Evolutionary conservation across 2,797 vertebrate species (phyloP), one percentile per base, ranked within the genome.

Genomic region (Bradypodion pumilum): DNA sequence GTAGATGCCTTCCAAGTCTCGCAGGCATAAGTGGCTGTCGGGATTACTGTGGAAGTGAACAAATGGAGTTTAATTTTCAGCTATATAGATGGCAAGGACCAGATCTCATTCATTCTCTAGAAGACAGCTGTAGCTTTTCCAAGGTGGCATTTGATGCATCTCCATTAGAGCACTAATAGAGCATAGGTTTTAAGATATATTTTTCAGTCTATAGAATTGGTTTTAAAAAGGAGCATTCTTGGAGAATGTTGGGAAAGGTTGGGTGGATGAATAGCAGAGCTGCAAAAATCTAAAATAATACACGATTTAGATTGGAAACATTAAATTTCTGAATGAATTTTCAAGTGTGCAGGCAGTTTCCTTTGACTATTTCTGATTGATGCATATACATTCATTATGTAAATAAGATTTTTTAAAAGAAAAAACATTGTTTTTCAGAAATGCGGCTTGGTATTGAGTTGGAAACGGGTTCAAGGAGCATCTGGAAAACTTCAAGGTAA

Each of bases 401-500:
- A 42, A 74, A 69, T 63, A 89, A 80, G 35, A 68, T 7, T 85
- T 35, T 32, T 62, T 12, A 6, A 4, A 72, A n/a, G 78, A 87
- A 69, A n/a, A 81, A 93, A 1, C 92, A 68, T 16, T 92, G 49
- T 90, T 88, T 87, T 93, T 35, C 92, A 99, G 99, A 99, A 99
- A 98, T 99, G 99, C 94, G 99, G 99, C 87, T 97, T 99, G 94
- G 99, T 99, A 93, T 95, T 99, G 92, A 99, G 98, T 92, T 99
- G 99, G 98, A 99, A 99, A 93, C 97, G 99, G 95, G 99, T 99
- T 56, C 99, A 99, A 93, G 99, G 99, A 83, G 99, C 98, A 89
- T 99, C 99, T 93, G 99, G 99, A 93, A 99, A 99, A 95, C 98
- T 99, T 94, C 99, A 99, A 97, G 99, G 99, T 99, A 96, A 94